Percentiles rank a stretch among this genome's conserved stretches.
Evolutionary conservation across 2,888 invertebrate genomes (phyloP).

Genomic region (Adela reaumurella): DNA sequence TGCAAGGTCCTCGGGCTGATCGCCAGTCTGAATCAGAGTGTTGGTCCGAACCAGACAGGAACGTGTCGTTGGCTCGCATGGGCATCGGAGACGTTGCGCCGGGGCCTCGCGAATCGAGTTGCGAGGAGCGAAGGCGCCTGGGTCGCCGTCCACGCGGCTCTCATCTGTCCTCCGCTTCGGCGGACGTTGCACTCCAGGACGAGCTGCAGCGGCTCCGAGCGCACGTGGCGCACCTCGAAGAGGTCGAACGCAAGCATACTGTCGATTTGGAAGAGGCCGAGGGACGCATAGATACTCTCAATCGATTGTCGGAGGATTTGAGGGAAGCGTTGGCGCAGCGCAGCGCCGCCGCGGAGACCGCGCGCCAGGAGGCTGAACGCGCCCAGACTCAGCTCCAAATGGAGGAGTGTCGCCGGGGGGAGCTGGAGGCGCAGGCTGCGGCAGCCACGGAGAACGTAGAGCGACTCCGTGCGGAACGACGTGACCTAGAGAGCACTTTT

Average conservation of each 20-base stretch:
- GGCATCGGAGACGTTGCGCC: slow-evolving; percentile 51
- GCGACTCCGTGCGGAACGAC: slow-evolving; percentile 32
- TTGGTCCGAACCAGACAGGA: slow-evolving; percentile 84
- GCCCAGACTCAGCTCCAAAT: slow-evolving; percentile 20
- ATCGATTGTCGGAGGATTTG: too few relatives aligned
- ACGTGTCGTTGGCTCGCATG: slow-evolving; percentile 76
- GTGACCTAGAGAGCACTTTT: slow-evolving; percentile 36
- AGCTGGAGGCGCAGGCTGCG: slow-evolving; percentile 17
- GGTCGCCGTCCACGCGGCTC: slow-evolving; percentile 30
- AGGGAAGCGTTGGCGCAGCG: background rate
- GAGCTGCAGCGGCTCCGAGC: slow-evolving; percentile 41
- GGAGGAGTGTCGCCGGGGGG: background rate
- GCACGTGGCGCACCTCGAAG: slow-evolving; percentile 27
- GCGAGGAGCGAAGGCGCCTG: slow-evolving; percentile 29
- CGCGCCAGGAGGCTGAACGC: slow-evolving; percentile 11
- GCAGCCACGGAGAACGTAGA: slow-evolving; percentile 22
- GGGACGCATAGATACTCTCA: background rate
- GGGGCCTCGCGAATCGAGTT: slow-evolving; percentile 22
- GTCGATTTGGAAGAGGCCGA: background rate
- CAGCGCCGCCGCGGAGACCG: background rate
- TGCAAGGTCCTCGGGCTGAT: slow-evolving; percentile 24
- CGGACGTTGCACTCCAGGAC: slow-evolving; percentile 51
- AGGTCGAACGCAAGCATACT: slow-evolving; percentile 26
- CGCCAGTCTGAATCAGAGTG: slow-evolving; percentile 69
- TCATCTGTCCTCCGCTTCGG: slow-evolving; percentile 37